Percentiles rank a stretch among this genome's conserved stretches.
phyloP scores from a whole-genome alignment of 2,888 invertebrate species.

The Buathra laborator region DNA sequence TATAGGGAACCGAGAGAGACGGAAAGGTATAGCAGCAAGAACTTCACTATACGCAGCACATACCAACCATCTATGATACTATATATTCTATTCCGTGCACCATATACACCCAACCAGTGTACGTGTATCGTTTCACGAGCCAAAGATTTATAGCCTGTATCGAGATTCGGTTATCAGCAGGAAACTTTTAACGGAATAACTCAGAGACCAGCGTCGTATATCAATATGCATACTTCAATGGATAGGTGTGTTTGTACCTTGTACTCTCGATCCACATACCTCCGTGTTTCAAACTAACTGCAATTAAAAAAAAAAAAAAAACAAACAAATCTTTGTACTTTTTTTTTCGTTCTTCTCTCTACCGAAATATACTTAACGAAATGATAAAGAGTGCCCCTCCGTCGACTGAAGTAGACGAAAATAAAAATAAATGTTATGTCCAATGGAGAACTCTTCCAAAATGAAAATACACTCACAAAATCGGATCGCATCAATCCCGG shows the following conservation, averaged over 20 bases:
- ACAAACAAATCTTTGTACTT: conserved; percentile 2
- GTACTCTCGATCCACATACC: conserved; percentile 1
- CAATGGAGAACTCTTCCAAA: background rate
- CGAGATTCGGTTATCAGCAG: conserved; percentile 73
- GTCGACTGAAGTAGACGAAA: too few species aligned
- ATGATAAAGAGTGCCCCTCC: background rate
- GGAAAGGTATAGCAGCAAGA: conserved; percentile 30
- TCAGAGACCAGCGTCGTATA: conserved; percentile 67
- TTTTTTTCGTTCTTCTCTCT: conserved; percentile 4
- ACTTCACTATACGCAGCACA: conserved; percentile 37
- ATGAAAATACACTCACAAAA: background rate
- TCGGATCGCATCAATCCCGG: too few species aligned
- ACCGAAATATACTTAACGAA: conserved; percentile 5
- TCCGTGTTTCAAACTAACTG: conserved; percentile 38
- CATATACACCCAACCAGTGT: conserved; percentile 37
- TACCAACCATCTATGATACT: conserved; percentile 35
- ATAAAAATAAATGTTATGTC: background rate
- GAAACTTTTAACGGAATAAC: conserved; percentile 74
- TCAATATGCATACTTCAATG: conserved; percentile 68
- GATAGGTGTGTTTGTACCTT: conserved; percentile 22
- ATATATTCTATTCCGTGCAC: conserved; percentile 38
- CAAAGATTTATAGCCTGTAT: conserved; percentile 72
- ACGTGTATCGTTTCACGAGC: conserved; percentile 72
- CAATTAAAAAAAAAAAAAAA: conserved; percentile 37
- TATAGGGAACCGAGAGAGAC: conserved; percentile 40